Percentiles rank a stretch among this genome's conserved stretches.
Conservation (phyloP, 2,797 vertebrate genomes). For the Sebastes nivosus region DNA sequence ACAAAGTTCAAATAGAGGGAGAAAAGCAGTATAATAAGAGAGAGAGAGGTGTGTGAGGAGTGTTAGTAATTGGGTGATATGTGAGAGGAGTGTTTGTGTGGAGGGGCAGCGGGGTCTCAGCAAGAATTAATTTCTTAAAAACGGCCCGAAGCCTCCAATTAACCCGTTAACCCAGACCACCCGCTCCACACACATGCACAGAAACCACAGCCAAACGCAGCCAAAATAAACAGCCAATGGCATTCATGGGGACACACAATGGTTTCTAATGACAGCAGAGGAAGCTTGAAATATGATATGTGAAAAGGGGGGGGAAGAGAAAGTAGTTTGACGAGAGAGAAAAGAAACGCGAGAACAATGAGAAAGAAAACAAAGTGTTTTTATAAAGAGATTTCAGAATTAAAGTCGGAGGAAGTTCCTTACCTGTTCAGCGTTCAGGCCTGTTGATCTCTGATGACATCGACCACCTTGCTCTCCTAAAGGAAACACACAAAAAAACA, state of each 20-base stretch:
- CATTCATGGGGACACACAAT: conserved; percentile 3
- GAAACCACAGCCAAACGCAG: neutral
- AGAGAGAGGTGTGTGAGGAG: neutral
- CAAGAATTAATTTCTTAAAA: conserved; percentile 40
- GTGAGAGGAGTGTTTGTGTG: conserved; percentile 25
- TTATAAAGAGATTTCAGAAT: conserved; percentile 1
- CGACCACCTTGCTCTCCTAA: conserved; percentile 29
- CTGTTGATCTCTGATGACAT: conserved; percentile 46
- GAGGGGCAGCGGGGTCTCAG: conserved; percentile 6
- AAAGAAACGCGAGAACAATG: too few species aligned
- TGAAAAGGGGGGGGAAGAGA: neutral
- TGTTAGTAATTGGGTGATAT: conserved; percentile 51
- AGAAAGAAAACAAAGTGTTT: neutral
- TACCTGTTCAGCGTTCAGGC: conserved; percentile 47
- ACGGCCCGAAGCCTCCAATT: conserved; percentile 59
- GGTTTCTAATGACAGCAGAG: neutral
- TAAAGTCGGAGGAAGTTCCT: neutral
- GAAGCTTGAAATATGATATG: neutral
- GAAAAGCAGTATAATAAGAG: neutral
- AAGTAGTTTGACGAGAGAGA: neutral
- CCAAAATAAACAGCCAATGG: conserved; percentile 48
- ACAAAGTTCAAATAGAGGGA: neutral
- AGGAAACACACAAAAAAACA: conserved; percentile 7
- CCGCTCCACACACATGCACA: neutral
- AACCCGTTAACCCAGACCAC: conserved; percentile 35